phyloP scores from a whole-genome alignment of 2,888 invertebrate genomes.

The Drosophila heteroneura region DNA sequence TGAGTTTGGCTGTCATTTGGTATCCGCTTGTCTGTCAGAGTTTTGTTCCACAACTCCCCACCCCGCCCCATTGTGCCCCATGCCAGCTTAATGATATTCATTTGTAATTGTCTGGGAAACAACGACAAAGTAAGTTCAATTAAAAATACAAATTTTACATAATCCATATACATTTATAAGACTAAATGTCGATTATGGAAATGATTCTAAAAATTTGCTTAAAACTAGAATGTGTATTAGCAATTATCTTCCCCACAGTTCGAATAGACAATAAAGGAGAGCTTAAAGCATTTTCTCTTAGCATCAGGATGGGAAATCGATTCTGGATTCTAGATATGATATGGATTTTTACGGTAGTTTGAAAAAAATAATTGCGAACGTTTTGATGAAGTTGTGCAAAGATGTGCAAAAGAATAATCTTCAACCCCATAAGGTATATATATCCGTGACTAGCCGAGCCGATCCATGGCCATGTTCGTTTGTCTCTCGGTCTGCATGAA shows the following conservation, averaged over 20 bases:
- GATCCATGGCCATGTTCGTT: background rate
- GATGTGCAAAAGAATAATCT: background rate
- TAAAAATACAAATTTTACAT: background rate
- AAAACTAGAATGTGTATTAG: background rate
- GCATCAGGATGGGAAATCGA: too few relatives aligned
- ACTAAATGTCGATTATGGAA: background rate
- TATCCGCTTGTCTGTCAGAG: conserved; percentile 56
- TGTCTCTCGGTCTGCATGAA: background rate
- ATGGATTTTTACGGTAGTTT: too few relatives aligned
- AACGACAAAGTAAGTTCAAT: background rate
- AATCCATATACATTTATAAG: too few relatives aligned
- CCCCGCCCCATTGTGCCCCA: background rate
- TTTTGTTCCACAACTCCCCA: conserved; percentile 14
- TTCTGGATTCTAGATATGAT: too few relatives aligned
- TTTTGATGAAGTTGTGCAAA: background rate
- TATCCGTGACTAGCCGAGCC: background rate
- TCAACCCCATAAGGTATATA: background rate
- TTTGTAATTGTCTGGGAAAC: conserved; percentile 12
- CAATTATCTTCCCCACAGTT: background rate
- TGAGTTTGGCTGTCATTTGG: conserved; percentile 68
- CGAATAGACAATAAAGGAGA: background rate
- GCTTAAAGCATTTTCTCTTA: background rate
- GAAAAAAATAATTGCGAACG: background rate
- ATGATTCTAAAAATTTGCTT: background rate
- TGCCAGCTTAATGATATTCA: conserved; percentile 20